phyloP scores from a whole-genome alignment of 1,140 invertebrate genomes.

The Caerostris extrusa region DNA sequence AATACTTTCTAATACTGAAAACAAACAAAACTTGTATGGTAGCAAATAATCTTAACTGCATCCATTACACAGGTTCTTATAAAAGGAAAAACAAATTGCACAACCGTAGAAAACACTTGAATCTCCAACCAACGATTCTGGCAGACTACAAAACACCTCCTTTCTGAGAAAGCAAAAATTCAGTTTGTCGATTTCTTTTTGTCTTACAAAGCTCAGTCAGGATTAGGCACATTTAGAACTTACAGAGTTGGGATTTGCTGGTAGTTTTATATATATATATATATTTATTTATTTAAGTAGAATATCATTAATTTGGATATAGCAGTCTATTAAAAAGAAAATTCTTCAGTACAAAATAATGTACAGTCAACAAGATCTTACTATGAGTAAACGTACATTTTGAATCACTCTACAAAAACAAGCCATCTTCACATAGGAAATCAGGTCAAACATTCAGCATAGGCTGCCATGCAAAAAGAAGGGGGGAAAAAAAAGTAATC shows the following conservation, averaged over 20 bases:
- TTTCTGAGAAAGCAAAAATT: constrained; percentile 19
- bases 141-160: constrained; percentile 22
- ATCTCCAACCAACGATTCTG: background rate
- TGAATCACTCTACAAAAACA: no score
- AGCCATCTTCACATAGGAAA: no score
- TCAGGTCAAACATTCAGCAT: no score
- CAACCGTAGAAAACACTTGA: constrained; percentile 18
- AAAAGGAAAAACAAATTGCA: constrained; percentile 25
- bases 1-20: constrained; percentile 40
- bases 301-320: no score
- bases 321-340: no score
- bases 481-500: no score
- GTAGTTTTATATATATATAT: no score
- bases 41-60: background rate
- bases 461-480: no score
- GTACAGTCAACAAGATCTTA: no score
- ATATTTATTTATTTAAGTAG: no score
- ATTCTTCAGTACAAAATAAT: no score
- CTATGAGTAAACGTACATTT: no score
- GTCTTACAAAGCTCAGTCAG: constrained; percentile 19
- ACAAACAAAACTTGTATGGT: background rate
- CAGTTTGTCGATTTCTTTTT: background rate
- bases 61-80: background rate
- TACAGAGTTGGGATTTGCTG: background rate
- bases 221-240: constrained; percentile 35